Base-by-base conservation (phyloP, 2,113 vertebrate genomes). In the Hippocampus abdominalis region DNA sequence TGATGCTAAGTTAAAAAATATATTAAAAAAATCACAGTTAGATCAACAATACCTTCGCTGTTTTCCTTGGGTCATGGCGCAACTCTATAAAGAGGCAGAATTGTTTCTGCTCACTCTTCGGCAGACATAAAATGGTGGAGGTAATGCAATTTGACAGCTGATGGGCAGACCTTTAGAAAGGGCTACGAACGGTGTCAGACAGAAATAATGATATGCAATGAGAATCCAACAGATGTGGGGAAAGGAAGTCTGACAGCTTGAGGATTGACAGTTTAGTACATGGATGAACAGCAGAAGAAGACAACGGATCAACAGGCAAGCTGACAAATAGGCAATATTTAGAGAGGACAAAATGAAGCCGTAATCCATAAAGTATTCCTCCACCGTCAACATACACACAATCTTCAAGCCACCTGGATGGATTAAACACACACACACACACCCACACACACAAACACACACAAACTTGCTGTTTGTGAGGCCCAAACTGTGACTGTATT, bases 331-430 rank as follows among this genome's bases (percentile, higher is more conserved):
- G 72, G 64, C 62, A 78, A 76, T 71, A 62, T 73, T 64, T 77
- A 79, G 39, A 72, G 79, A 64, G 69, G 81, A 79, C 82, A 84
- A 81, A 80, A 72, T 79, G 81, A 81, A 82, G 87, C 77, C 81
- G 60, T 76, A 84, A 75, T 80, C 78, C 48, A 78, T 72, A 60
- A 76, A 80, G 74, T 42, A 57, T 78, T 76, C 61, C 25, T 79
- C 81, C 72, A 78, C 11, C 56, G 82, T 87, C 82, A 90, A 87
- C 79, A 88, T 74, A 56, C 76, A 84, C 72, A 16, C 76, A 87
- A 86, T 87, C 80, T 76, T 77, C 75, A 15, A 62, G 74, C 81
- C 86, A 88, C 86, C 84, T 88, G 87, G 67, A 75, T 65, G 78
- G 76, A 77, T 84, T 81, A 73, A 71, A 73, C 71, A 66, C 54